These are phyloP conservation scores for Knipowitschia caucasica DNA, from an alignment of 2,797 vertebrate species.

Conservation along the genomic window DNA sequence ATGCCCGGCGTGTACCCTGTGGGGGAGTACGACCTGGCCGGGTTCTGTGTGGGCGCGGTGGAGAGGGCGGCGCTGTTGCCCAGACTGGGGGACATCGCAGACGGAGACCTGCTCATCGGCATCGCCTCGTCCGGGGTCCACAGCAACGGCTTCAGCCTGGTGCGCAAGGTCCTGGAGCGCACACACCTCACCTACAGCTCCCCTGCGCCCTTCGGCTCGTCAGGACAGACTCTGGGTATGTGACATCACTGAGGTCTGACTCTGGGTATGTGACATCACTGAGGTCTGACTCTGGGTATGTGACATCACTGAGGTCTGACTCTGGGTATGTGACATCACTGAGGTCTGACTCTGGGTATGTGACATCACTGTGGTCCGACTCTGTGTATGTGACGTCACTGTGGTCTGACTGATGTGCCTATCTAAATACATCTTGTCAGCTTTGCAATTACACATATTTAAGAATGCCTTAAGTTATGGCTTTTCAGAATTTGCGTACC, in stretches of 20 bases:
- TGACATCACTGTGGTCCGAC: too few relatives aligned
- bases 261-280: too few relatives aligned
- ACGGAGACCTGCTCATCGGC: constrained; percentile 86
- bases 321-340: too few relatives aligned
- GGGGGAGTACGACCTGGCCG: constrained; percentile 91
- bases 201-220: constrained; percentile 67
- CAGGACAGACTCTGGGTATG: constrained; percentile 83
- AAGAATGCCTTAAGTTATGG: too few relatives aligned
- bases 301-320: too few relatives aligned
- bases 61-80: constrained; percentile 85
- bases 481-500: too few relatives aligned
- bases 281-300: too few relatives aligned
- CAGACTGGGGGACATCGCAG: constrained; percentile 74
- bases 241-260: not conserved
- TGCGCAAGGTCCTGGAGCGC: constrained; percentile 85
- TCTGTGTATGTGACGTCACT: too few relatives aligned
- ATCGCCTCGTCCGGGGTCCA: constrained; percentile 91
- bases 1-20: constrained; percentile 90
- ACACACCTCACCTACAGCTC: constrained; percentile 76
- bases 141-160: constrained; percentile 96
- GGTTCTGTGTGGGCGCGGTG: constrained; percentile 90
- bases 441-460: too few relatives aligned
- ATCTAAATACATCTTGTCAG: too few relatives aligned
- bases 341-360: too few relatives aligned
- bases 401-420: too few relatives aligned